phyloP scores from a whole-genome alignment of 2,888 invertebrate genomes.

The Papilio protenor region DNA sequence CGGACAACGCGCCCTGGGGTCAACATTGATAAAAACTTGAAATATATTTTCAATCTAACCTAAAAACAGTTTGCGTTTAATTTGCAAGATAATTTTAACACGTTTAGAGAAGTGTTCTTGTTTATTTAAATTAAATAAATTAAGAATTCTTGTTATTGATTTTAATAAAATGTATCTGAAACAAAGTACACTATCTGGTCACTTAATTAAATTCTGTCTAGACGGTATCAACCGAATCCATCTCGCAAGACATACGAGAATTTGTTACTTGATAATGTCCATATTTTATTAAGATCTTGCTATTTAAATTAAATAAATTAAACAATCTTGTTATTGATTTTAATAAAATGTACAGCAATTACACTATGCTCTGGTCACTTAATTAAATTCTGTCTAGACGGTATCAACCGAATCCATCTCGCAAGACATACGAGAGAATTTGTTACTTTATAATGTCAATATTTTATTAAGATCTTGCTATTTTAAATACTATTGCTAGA shows the following conservation, averaged over 20 bases:
- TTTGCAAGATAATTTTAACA: neutral
- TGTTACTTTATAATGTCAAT: neutral
- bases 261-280: neutral
- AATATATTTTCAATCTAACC: neutral
- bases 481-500: too few species aligned
- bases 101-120: neutral
- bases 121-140: neutral
- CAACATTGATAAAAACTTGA: neutral
- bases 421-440: neutral
- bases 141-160: too few species aligned
- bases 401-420: neutral
- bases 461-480: neutral
- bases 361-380: constrained; percentile 17
- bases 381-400: constrained; percentile 32
- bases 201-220: constrained; percentile 32
- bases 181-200: neutral
- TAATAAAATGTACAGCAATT: neutral
- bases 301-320: too few species aligned
- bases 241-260: neutral
- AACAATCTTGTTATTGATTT: too few species aligned
- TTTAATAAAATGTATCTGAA: neutral
- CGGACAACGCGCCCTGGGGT: neutral
- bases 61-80: neutral
- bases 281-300: neutral
- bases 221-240: constrained; percentile 17